Base-by-base conservation (phyloP, 2,797 vertebrate species). In the Apogon talboti region DNA sequence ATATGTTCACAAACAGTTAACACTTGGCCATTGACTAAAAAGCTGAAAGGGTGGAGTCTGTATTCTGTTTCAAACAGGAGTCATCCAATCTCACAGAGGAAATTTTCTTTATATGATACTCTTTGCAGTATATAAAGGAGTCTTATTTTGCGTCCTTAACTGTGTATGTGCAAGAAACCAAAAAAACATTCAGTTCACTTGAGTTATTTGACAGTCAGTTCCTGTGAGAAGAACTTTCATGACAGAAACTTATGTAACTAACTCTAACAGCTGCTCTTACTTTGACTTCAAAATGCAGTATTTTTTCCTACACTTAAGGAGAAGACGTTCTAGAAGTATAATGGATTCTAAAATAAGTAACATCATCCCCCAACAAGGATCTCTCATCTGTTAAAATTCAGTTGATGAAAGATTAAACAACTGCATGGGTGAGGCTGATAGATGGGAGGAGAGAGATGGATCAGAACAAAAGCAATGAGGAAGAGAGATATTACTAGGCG, bases 271-370 rank as follows among this genome's bases (percentile, higher is more conserved):
- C 11, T n/a, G 28, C 16, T 41, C 11, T 41, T 46, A 18, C 53
- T 58, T n/a, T 71, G 52, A 61, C 56, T 52, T 40, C 33, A 42
- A 59, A 10, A 54, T 38, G 45, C 8, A 62, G 50, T 53, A 58
- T 70, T 59, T 76, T 70, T 53, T 40, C 43, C 52, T 11, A 7
- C 7, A 8, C 7, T 6, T 2, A 40, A 24, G 24, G 54, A 58
- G 19, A 52, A 71, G 53, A 81, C 8, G 61, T 65, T 72, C 33
- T 63, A 47, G n/a, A 49, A 45, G 52, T 51, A 70, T 78, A 89
- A 88, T 90, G 79, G 82, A 82, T 74, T 90, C 84, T 90, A 91
- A 91, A 92, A 91, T 81, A 87, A 85, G 88, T 57, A 82, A 70
- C 76, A 74, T 69, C 57, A 74, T 64, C 57, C 52, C 59, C 50